Percentiles rank a stretch among this genome's conserved stretches.
phyloP scores from a whole-genome alignment of 1,140 invertebrate genomes.

The Bombus picipes region DNA sequence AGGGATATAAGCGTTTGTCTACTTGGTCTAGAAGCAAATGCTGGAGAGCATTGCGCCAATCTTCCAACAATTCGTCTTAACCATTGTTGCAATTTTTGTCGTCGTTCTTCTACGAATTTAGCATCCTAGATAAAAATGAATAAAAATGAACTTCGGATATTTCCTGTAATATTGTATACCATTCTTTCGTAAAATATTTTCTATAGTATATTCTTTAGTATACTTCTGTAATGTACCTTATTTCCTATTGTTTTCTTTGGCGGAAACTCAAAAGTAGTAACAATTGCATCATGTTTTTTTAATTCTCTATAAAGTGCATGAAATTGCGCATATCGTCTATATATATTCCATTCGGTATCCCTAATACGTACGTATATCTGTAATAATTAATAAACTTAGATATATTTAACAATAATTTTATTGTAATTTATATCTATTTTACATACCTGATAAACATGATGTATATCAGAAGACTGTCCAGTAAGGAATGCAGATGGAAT shows the following conservation, averaged over 20 bases:
- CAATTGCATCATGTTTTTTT: constrained; percentile 91
- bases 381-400: constrained; percentile 14
- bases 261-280: constrained; percentile 94
- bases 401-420: neutral
- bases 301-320: constrained; percentile 90
- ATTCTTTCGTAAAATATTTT: neutral
- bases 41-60: constrained; percentile 86
- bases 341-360: constrained; percentile 96
- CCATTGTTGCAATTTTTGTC: constrained; percentile 90
- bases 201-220: too few species aligned
- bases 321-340: constrained; percentile 95
- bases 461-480: constrained; percentile 88
- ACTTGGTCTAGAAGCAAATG: constrained; percentile 86
- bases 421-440: neutral
- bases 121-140: constrained; percentile 85
- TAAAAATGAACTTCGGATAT: neutral
- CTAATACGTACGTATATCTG: constrained; percentile 92
- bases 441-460: constrained; percentile 95
- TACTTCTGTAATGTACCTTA: constrained; percentile 84
- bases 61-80: constrained; percentile 89
- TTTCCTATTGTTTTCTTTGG: constrained; percentile 96
- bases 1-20: constrained; percentile 88
- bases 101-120: constrained; percentile 90
- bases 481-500: constrained; percentile 95
- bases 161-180: neutral